phyloP scores from a whole-genome alignment of 2,113 vertebrate genomes.

The Fregetta grallaria region DNA sequence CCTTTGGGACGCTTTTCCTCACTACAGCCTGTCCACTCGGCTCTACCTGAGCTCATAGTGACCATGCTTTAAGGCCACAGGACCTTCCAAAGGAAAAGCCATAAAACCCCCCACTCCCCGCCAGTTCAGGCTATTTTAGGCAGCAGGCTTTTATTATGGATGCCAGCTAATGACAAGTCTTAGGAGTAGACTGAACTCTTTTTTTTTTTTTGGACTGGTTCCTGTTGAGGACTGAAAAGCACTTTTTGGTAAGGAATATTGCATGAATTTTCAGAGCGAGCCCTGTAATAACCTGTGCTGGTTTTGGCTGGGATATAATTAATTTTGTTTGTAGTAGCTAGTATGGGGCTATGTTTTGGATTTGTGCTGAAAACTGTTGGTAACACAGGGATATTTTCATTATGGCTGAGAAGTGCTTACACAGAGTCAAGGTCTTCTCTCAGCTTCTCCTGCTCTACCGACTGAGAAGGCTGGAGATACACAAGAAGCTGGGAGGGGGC shows the following conservation, averaged over 20 bases:
- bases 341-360: too few relatives aligned
- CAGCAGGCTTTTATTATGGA: background rate
- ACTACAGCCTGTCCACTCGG: background rate
- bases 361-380: too few relatives aligned
- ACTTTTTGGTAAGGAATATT: background rate
- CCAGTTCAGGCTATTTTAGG: background rate
- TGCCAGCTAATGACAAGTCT: background rate
- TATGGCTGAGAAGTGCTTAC: too few relatives aligned
- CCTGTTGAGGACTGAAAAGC: background rate
- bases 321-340: too few relatives aligned
- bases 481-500: too few relatives aligned
- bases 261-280: accelerated
- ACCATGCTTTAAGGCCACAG: too few relatives aligned
- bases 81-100: background rate
- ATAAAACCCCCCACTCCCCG: background rate
- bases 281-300: too few relatives aligned
- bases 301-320: too few relatives aligned
- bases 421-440: too few relatives aligned
- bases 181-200: background rate
- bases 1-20: background rate
- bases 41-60: background rate
- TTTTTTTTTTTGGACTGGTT: background rate
- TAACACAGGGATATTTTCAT: too few relatives aligned
- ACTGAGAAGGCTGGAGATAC: too few relatives aligned
- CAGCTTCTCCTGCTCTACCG: too few relatives aligned